phyloP scores from a whole-genome alignment of 1,140 invertebrate species.

The Zaprionus camerounensis region DNA sequence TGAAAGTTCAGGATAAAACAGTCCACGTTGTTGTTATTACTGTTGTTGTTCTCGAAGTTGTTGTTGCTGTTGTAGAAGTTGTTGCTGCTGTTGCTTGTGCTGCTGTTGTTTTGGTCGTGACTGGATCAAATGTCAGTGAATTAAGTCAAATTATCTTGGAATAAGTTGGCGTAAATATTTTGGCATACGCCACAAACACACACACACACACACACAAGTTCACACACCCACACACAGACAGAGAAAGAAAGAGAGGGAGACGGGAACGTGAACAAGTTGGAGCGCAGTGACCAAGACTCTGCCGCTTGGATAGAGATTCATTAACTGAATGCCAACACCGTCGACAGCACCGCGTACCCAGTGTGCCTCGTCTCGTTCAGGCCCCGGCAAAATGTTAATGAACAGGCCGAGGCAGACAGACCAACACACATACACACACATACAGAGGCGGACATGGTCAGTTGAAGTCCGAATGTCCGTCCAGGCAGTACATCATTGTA shows the following conservation, averaged over 20 bases:
- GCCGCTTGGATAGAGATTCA: conserved; percentile 71
- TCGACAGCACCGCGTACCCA: not conserved
- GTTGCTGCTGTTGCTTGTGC: conserved; percentile 31
- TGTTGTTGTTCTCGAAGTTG: not conserved
- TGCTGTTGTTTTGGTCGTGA: conserved; percentile 25
- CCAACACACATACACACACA: conserved; percentile 19
- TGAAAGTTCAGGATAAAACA: conserved; percentile 21
- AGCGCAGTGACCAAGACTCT: conserved; percentile 50
- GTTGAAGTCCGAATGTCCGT: conserved; percentile 14
- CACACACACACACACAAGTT: conserved; percentile 35
- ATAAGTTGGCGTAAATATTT: conserved; percentile 67
- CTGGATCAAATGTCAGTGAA: conserved; percentile 67
- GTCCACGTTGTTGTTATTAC: not conserved
- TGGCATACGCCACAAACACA: conserved; percentile 68
- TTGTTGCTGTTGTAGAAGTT: not conserved
- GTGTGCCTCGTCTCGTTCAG: not conserved
- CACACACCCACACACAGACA: conserved; percentile 13
- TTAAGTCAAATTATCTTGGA: conserved; percentile 72
- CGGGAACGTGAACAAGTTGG: conserved; percentile 10
- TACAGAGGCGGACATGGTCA: conserved; percentile 22
- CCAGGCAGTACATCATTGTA: conserved; percentile 74
- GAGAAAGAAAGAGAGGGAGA: too few relatives aligned
- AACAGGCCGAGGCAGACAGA: conserved; percentile 47
- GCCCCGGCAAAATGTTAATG: conserved; percentile 74
- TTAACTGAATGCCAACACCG: conserved; percentile 53